Percentiles rank a stretch among this genome's conserved stretches.
Conservation (phyloP, 37 sponge, comb jelly and placozoan species). For the Ianthella basta region DNA sequence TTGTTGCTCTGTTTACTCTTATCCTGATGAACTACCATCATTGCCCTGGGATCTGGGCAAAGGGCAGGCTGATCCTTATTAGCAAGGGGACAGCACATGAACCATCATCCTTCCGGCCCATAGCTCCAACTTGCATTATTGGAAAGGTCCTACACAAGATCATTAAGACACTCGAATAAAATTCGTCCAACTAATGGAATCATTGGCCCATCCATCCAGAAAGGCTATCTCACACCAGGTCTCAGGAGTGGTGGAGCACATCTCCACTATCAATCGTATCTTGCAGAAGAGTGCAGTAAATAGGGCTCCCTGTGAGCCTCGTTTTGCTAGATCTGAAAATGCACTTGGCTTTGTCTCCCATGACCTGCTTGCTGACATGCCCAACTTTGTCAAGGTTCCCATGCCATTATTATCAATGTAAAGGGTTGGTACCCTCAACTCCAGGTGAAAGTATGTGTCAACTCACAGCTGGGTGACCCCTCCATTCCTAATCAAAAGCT, state of each 20-base stretch:
- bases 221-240: conserved; percentile 1
- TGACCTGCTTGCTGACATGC: neutral
- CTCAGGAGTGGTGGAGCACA: neutral
- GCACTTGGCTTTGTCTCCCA: conserved; percentile 37
- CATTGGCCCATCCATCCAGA: neutral
- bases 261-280: neutral
- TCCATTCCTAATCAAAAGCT: neutral
- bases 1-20: neutral
- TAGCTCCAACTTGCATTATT: neutral
- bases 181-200: neutral
- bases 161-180: neutral
- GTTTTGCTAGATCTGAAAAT: conserved; percentile 35
- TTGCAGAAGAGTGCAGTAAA: neutral
- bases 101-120: neutral
- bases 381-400: neutral
- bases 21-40: neutral
- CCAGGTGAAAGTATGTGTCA: neutral
- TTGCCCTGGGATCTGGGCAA: neutral
- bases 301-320: neutral
- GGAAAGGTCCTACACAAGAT: conserved; percentile 6
- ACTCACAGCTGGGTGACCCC: conserved; percentile 4
- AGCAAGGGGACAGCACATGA: neutral
- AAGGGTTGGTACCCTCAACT: neutral
- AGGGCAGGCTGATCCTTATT: neutral
- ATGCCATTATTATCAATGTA: neutral